Evolutionary conservation across 2,797 vertebrate genomes (phyloP).

Genomic region (Sebastes itinus): DNA sequence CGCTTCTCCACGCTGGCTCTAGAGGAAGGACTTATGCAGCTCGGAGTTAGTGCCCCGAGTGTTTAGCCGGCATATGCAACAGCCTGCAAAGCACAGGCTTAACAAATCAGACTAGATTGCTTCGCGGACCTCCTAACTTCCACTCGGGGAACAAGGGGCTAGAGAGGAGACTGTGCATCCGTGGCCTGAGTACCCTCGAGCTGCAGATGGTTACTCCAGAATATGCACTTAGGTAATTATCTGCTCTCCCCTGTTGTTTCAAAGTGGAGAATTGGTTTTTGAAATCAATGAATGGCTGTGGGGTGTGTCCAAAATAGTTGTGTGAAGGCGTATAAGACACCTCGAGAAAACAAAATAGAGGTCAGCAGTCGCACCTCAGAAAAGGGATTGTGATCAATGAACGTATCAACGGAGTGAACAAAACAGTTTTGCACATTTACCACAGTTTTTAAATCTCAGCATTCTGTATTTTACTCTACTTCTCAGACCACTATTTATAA

Average conservation of each 20-base stretch:
- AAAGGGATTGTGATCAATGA: constrained; percentile 13
- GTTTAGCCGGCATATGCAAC: constrained; percentile 76
- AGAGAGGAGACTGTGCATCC: constrained; percentile 72
- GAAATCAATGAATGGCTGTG: constrained; percentile 74
- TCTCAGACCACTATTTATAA: neutral
- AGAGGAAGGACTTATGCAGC: constrained; percentile 78
- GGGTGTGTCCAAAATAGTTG: constrained; percentile 66
- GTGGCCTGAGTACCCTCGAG: constrained; percentile 79
- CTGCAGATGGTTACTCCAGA: constrained; percentile 79
- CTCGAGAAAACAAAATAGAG: constrained; percentile 31
- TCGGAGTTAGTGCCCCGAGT: constrained; percentile 74
- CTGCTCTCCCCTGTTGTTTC: constrained; percentile 81
- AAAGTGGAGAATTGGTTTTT: constrained; percentile 78
- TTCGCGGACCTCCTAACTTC: constrained; percentile 72
- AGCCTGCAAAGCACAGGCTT: constrained; percentile 79
- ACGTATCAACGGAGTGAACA: neutral
- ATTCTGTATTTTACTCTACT: neutral
- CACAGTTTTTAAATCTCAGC: neutral
- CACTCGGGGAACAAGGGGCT: constrained; percentile 67
- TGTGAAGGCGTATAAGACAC: constrained; percentile 30
- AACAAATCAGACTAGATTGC: constrained; percentile 85
- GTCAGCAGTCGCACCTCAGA: neutral
- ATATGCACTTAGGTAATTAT: constrained; percentile 86
- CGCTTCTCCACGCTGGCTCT: constrained; percentile 74
- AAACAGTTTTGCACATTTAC: neutral